Conservation (phyloP, 2,888 invertebrate genomes). For the Dichetophora obliterata region DNA sequence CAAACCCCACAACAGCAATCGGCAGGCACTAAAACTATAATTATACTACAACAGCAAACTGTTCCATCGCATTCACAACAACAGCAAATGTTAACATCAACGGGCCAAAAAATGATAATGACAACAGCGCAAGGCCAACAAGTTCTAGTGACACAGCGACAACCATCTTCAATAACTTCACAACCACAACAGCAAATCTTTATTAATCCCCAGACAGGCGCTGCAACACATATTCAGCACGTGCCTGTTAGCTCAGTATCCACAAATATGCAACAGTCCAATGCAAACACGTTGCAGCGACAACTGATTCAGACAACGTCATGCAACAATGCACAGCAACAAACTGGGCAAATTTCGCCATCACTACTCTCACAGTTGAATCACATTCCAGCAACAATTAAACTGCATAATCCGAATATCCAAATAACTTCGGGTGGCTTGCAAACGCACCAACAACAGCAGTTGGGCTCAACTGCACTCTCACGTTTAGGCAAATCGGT, state of each 20-base stretch:
- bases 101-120: constrained; percentile 74
- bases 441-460: constrained; percentile 43
- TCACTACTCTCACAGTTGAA: constrained; percentile 65
- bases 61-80: constrained; percentile 55
- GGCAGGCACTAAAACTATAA: constrained; percentile 78
- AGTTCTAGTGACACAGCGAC: constrained; percentile 74
- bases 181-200: constrained; percentile 51
- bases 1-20: constrained; percentile 79
- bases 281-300: constrained; percentile 40
- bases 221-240: constrained; percentile 53
- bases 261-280: constrained; percentile 38
- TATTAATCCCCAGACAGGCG: constrained; percentile 55
- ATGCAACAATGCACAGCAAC: constrained; percentile 67
- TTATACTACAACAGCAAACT: constrained; percentile 77
- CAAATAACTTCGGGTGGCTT: constrained; percentile 43
- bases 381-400: constrained; percentile 68
- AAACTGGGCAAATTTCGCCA: constrained; percentile 72
- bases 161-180: constrained; percentile 47
- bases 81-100: constrained; percentile 60
- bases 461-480: constrained; percentile 69
- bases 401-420: constrained; percentile 69
- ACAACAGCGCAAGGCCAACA: constrained; percentile 77
- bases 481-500: constrained; percentile 55
- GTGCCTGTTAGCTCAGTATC: constrained; percentile 44
- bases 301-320: constrained; percentile 65